Percentiles rank a stretch among this genome's conserved stretches.
phyloP scores from a whole-genome alignment of 2,888 invertebrate species.

The Torymus aiolomorphi region DNA sequence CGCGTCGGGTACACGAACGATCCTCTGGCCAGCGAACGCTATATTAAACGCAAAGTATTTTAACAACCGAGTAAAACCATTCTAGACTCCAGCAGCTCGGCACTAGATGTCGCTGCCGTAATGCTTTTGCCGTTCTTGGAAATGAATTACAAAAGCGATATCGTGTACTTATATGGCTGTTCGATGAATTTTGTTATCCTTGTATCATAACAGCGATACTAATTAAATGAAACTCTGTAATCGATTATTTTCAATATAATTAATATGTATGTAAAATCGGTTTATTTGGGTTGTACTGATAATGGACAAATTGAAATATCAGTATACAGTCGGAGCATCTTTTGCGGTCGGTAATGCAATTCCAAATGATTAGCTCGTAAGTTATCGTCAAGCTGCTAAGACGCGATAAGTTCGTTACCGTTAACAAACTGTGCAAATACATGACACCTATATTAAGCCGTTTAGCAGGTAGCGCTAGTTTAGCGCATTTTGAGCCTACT shows the following conservation, averaged over 20 bases:
- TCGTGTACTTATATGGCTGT: too few species aligned
- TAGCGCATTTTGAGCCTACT: neutral
- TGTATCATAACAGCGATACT: too few species aligned
- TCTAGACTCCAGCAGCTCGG: neutral
- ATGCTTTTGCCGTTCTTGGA: too few species aligned
- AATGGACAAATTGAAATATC: too few species aligned
- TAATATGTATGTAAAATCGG: too few species aligned
- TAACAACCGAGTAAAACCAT: neutral
- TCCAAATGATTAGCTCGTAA: slow-evolving; percentile 42
- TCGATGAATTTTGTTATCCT: too few species aligned
- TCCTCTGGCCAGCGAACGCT: neutral
- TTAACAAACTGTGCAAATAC: too few species aligned
- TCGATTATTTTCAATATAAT: too few species aligned
- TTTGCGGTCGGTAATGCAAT: slow-evolving; percentile 32
- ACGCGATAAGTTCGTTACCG: slow-evolving; percentile 20
- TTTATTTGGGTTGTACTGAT: too few species aligned
- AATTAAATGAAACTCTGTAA: too few species aligned
- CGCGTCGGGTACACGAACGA: too few species aligned
- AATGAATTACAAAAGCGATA: too few species aligned
- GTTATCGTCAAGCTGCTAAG: slow-evolving; percentile 36
- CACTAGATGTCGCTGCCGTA: neutral
- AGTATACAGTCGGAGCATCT: neutral
- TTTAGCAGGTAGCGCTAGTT: neutral
- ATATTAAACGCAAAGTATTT: neutral
- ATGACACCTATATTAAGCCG: neutral